Base-by-base conservation (phyloP, 1,140 invertebrate genomes). In the Diplogasteroides magnus region DNA sequence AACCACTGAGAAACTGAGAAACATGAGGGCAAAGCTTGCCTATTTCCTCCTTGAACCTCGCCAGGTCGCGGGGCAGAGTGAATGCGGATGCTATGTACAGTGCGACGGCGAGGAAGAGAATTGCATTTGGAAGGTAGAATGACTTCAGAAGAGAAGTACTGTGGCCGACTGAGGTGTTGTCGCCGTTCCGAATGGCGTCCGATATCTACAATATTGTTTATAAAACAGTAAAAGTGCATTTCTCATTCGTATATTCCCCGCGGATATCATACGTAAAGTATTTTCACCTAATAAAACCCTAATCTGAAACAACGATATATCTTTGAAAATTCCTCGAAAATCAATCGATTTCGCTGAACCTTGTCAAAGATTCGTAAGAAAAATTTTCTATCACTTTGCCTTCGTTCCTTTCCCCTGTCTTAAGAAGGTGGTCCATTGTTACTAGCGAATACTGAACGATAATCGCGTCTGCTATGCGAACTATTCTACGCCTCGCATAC, bases 141-240 rank as follows among this genome's bases (percentile, higher is more conserved):
- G 74, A 67, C 15, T 32, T 67, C n/a, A 68, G 64, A 11, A 76
- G 58, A 15, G 73, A 75, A 31, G 76, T 56, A 32, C 63, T 76
- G 56, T 72, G 73, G 0, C 37, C 68, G 27, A 61, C 59, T 31
- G 74, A 26, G 29, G 74, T 37, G 26, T 64, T 28, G 29, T 59
- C 61, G 19, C 29, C 23, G 26, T 68, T 68, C 31, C 72, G 62
- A 58, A 75, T 63, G 11, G 61, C 67, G 58, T 75, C 73, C 6
- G 74, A 75, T 0, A 75, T 74, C 64, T 66, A n/a, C n/a, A n/a
- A n/a, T n/a, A n/a, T n/a, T n/a, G 19, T 48, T 48, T 6, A 48
- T 48, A 11, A 19, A 48, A 48, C 37, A 19, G 19, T 6, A 48
- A 48, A 48, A 48, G 37, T 11, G 37, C 6, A 48, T 48, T n/a